Conservation (phyloP, 2,113 vertebrate genomes). For the Himantopus leucocephalus region DNA sequence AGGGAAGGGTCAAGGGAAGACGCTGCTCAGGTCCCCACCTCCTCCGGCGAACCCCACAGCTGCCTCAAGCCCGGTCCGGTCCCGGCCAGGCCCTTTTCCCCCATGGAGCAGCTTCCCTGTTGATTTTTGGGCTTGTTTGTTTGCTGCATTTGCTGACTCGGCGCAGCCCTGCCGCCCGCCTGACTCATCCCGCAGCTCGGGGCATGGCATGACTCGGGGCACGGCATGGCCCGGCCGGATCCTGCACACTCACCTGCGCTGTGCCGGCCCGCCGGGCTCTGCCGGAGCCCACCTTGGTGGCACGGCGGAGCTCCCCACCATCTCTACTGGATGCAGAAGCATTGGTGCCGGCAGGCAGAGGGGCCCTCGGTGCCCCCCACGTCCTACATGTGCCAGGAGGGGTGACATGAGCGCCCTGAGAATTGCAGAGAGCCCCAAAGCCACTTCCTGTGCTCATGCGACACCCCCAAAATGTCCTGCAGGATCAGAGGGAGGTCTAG, state of each 20-base stretch:
- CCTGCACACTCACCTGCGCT: background rate
- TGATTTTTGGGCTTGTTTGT: constrained; percentile 38
- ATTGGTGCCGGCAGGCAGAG: background rate
- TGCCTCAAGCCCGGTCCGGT: background rate
- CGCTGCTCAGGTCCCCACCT: background rate
- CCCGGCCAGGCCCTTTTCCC: background rate
- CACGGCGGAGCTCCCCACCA: rapidly evolving
- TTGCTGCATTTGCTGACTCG: constrained; percentile 31
- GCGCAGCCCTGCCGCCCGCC: background rate
- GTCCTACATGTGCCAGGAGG: rapidly evolving
- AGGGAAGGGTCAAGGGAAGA: background rate
- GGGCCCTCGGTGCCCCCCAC: rapidly evolving
- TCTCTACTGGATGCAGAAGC: background rate
- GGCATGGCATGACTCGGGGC: background rate
- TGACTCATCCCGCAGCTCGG: constrained; percentile 51
- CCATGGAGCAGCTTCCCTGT: background rate
- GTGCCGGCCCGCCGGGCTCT: rapidly evolving
- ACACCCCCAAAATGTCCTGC: background rate
- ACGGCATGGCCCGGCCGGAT: background rate
- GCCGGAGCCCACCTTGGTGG: rapidly evolving
- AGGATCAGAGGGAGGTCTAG: background rate
- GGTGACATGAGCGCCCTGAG: rapidly evolving
- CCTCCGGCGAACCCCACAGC: rapidly evolving
- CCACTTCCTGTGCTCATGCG: background rate
- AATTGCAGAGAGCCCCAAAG: background rate